Percentiles rank a stretch among this genome's conserved stretches.
phyloP scores from a whole-genome alignment of 2,797 vertebrate species.

The Gambusia yucatana region DNA sequence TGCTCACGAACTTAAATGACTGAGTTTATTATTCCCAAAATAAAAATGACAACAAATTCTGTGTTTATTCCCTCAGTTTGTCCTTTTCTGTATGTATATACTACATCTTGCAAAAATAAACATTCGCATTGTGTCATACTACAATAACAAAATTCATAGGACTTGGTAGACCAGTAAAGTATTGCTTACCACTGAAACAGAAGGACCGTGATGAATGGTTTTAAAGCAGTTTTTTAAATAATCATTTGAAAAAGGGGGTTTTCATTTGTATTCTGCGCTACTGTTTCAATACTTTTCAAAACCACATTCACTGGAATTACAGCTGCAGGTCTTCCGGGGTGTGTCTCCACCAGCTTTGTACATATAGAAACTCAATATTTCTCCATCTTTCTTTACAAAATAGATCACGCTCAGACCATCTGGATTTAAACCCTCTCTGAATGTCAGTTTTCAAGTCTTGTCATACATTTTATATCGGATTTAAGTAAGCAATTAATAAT shows the following conservation, averaged over 20 bases:
- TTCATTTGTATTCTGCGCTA: neutral
- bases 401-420: neutral
- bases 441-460: neutral
- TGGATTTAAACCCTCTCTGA: neutral
- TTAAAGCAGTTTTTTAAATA: neutral
- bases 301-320: slow-evolving; percentile 1
- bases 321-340: neutral
- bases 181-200: neutral
- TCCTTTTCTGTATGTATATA: neutral
- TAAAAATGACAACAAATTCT: slow-evolving; percentile 31
- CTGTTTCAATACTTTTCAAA: neutral
- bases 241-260: neutral
- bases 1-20: slow-evolving; percentile 51
- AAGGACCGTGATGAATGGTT: neutral
- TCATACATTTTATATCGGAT: neutral
- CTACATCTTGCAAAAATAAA: neutral
- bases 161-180: neutral
- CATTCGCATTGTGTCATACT: neutral
- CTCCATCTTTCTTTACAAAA: neutral
- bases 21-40: slow-evolving; percentile 58
- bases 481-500: neutral
- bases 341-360: neutral
- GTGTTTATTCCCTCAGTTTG: neutral
- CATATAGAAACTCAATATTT: neutral
- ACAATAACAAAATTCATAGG: neutral